These are phyloP conservation scores for Papilio glaucus DNA, from an alignment of 1,140 invertebrate species.

Conservation along the genomic window DNA sequence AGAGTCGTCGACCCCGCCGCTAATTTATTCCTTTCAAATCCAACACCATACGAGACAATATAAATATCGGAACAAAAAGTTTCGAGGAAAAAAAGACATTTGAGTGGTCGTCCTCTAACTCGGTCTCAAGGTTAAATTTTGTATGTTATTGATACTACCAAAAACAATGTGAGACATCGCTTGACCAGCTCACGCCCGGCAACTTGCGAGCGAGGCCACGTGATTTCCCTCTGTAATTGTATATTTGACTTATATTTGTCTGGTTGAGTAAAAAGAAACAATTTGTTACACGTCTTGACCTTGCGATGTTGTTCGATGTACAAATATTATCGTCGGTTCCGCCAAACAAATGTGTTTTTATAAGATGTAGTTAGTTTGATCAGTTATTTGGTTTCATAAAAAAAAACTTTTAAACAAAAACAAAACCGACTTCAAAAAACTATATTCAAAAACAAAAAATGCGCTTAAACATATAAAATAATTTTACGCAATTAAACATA, in stretches of 20 bases:
- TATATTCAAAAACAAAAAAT: no score
- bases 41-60: slow-evolving; percentile 69
- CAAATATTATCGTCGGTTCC: not conserved
- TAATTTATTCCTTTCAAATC: slow-evolving; percentile 77
- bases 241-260: slow-evolving; percentile 54
- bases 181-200: slow-evolving; percentile 37
- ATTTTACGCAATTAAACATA: no score
- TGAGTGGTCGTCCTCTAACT: slow-evolving; percentile 59
- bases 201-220: slow-evolving; percentile 42
- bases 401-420: no score
- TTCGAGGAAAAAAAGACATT: slow-evolving; percentile 58
- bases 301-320: slow-evolving; percentile 18
- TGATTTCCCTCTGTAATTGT: slow-evolving; percentile 57
- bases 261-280: slow-evolving; percentile 39
- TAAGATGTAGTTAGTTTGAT: not conserved
- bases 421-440: no score
- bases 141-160: slow-evolving; percentile 55
- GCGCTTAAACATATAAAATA: no score
- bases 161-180: slow-evolving; percentile 58
- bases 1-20: slow-evolving; percentile 55
- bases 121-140: slow-evolving; percentile 62
- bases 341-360: not conserved
- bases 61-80: slow-evolving; percentile 69
- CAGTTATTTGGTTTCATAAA: not conserved
- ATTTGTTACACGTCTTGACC: slow-evolving; percentile 25